These are phyloP conservation scores for Ericerus pela DNA, from an alignment of 1,140 invertebrate genomes.

Conservation along the genomic window DNA sequence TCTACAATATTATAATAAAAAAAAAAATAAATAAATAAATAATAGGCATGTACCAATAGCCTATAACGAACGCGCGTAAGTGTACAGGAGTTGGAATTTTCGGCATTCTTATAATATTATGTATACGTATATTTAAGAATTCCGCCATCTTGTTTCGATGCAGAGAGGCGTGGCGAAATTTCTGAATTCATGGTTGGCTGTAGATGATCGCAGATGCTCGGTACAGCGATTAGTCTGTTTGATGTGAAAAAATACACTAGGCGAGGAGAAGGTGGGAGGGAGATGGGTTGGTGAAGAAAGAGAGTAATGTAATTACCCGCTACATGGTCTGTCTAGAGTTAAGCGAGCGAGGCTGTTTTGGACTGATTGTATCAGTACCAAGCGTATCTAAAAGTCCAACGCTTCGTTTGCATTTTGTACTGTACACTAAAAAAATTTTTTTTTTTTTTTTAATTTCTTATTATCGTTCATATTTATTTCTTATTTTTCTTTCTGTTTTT, in stretches of 20 bases:
- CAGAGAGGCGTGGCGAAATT: constrained; percentile 1
- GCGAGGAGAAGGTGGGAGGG: not conserved
- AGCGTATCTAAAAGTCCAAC: constrained; percentile 6
- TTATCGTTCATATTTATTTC: not conserved
- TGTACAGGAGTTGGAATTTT: no score
- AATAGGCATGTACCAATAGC: no score
- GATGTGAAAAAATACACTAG: no score
- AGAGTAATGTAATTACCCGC: constrained; percentile 8
- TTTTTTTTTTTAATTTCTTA: constrained; percentile 4
- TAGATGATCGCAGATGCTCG: no score
- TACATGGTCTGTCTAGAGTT: constrained; percentile 10
- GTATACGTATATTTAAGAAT: no score
- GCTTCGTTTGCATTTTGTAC: constrained; percentile 7
- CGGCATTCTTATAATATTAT: no score
- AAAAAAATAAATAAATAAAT: no score
- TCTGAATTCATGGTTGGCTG: not conserved
- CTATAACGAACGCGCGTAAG: no score
- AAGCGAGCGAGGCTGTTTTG: constrained; percentile 8
- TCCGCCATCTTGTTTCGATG: constrained; percentile 2
- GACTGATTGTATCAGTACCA: constrained; percentile 5
- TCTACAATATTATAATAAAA: no score
- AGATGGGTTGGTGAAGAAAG: constrained; percentile 2
- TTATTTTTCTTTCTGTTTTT: no score
- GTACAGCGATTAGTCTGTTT: no score
- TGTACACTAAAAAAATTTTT: no score